A percentile compares a stretch with the other conserved stretches of the same genome.
phyloP scores from a whole-genome alignment of 2,888 invertebrate genomes.

The Drosophila lacicola region DNA sequence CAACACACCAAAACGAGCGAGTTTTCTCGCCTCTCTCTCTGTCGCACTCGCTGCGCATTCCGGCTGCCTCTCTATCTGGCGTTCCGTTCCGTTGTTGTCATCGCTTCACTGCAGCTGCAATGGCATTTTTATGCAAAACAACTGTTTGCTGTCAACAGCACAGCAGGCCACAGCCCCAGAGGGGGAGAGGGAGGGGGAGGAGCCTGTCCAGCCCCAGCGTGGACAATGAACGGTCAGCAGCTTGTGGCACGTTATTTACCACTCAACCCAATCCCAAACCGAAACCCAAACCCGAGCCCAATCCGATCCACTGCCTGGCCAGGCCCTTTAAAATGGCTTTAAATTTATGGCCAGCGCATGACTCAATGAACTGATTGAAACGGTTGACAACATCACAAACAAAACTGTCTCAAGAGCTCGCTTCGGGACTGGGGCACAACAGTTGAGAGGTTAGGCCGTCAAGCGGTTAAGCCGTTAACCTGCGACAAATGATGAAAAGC shows the following conservation, averaged over 20 bases:
- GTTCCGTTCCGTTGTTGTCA: slow-evolving; percentile 12
- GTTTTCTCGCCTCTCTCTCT: background rate
- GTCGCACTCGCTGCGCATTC: background rate
- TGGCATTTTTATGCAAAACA: slow-evolving; percentile 80
- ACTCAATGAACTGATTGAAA: slow-evolving; percentile 55
- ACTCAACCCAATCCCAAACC: slow-evolving; percentile 10
- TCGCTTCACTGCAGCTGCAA: slow-evolving; percentile 63
- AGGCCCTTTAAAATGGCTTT: slow-evolving; percentile 40
- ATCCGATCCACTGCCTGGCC: background rate
- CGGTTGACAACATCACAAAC: slow-evolving; percentile 5
- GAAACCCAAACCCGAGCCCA: no score
- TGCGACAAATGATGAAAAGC: slow-evolving; percentile 14
- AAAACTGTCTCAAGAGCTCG: slow-evolving; percentile 8
- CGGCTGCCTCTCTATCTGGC: slow-evolving; percentile 5
- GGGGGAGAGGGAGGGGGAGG: background rate
- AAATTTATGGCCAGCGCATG: slow-evolving; percentile 46
- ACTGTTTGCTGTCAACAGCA: slow-evolving; percentile 79
- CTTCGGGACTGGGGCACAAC: slow-evolving; percentile 4
- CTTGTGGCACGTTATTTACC: slow-evolving; percentile 20
- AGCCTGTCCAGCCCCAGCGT: slow-evolving; percentile 23
- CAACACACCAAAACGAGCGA: slow-evolving; percentile 35
- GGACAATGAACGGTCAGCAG: slow-evolving; percentile 35
- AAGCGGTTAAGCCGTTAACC: slow-evolving; percentile 19
- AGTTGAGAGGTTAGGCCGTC: slow-evolving; percentile 13
- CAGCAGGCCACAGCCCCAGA: slow-evolving; percentile 51